Evolutionary conservation across 30 jellyfish, hydroid and myxozoan species (phyloP).

Genomic region (Pelagia noctiluca): DNA sequence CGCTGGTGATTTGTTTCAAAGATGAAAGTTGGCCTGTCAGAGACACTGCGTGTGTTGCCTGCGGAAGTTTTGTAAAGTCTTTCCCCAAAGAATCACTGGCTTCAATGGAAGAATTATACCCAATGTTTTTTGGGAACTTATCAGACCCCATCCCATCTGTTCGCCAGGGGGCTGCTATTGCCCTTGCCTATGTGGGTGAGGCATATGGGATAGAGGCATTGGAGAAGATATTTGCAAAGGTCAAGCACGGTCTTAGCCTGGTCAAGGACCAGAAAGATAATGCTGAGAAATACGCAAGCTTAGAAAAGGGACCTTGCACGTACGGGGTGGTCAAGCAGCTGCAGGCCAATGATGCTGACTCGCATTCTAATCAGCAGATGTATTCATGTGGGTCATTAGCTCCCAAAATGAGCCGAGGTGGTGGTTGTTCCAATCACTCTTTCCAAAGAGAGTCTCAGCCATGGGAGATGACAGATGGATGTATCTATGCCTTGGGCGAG

Average conservation of each 20-base stretch:
- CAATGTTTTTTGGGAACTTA: slow-evolving; percentile 86
- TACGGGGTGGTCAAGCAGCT: slow-evolving; percentile 90
- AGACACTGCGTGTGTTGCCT: slow-evolving; percentile 99
- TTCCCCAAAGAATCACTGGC: slow-evolving; percentile 75
- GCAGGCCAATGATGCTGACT: slow-evolving; percentile 78
- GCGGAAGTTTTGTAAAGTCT: slow-evolving; percentile 91
- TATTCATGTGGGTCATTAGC: slow-evolving; percentile 99
- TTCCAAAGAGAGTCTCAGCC: slow-evolving; percentile 96
- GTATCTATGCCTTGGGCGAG: slow-evolving; percentile 83
- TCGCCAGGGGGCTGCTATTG: slow-evolving; percentile 98
- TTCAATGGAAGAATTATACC: slow-evolving; percentile 77
- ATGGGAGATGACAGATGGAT: slow-evolving; percentile 99
- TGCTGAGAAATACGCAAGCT: slow-evolving; percentile 89
- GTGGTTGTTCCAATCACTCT: slow-evolving; percentile 94
- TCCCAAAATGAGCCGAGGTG: slow-evolving; percentile 97
- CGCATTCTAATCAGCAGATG: slow-evolving; percentile 94
- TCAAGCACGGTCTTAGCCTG: slow-evolving; percentile 62
- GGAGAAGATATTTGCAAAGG: slow-evolving; percentile 49
- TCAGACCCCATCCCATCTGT: slow-evolving; percentile 98
- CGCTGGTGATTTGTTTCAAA: slow-evolving; percentile 87
- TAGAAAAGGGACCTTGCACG: slow-evolving; percentile 95
- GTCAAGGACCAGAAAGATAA: slow-evolving; percentile 77
- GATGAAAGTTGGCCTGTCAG: slow-evolving; percentile 99
- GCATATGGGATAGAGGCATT: slow-evolving; percentile 84
- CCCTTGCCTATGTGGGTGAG: slow-evolving; percentile 78